Evolutionary conservation across 2,113 vertebrate genomes (phyloP).

Genomic region (Smithornis capensis): DNA sequence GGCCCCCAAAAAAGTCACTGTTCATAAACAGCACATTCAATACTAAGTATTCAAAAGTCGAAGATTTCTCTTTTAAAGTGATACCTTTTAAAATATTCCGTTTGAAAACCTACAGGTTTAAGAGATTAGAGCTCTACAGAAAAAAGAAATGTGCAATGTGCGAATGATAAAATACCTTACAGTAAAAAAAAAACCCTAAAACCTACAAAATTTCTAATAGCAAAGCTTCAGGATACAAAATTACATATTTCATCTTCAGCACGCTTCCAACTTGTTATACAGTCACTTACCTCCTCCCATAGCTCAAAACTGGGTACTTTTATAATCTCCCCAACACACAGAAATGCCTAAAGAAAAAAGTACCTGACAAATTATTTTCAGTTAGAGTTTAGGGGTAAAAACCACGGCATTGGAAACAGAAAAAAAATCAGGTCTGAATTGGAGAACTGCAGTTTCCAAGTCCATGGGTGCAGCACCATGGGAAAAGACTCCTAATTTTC

Average conservation of each 20-base stretch:
- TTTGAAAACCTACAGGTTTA: neutral
- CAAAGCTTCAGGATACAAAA: neutral
- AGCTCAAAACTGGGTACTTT: neutral
- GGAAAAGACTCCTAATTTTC: neutral
- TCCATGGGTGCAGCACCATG: neutral
- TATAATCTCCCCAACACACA: neutral
- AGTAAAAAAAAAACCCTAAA: neutral
- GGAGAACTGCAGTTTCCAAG: neutral
- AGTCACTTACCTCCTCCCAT: neutral
- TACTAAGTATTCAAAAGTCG: neutral
- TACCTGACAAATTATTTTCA: neutral
- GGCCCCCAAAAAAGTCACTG: neutral
- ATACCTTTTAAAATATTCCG: neutral
- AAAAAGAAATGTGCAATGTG: neutral
- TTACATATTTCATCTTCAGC: neutral
- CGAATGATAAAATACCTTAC: neutral
- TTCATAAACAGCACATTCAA: neutral
- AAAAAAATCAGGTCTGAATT: neutral
- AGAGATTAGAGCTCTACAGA: neutral
- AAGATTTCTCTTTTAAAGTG: neutral
- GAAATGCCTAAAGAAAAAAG: neutral
- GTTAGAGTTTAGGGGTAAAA: accelerated
- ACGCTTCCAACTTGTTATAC: neutral
- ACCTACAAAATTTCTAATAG: neutral
- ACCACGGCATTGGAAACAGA: accelerated